Conservation (phyloP, 64 coral and sea anemone genomes). For the Pocillopora verrucosa region DNA sequence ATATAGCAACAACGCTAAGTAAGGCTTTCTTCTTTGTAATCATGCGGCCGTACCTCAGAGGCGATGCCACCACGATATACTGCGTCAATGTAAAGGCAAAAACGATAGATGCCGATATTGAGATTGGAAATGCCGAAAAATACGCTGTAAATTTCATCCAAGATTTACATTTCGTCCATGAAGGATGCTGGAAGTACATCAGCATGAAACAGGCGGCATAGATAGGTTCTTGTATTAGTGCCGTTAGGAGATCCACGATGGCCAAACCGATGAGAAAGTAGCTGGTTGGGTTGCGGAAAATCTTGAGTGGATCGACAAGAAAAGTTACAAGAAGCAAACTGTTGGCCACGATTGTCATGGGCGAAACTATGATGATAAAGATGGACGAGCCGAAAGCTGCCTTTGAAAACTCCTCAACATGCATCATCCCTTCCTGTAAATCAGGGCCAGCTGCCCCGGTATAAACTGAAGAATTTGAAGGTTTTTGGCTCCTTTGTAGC, state of each 20-base stretch:
- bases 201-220: background rate
- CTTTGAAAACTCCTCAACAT: background rate
- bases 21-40: background rate
- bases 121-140: background rate
- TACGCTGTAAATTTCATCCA: background rate
- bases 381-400: constrained; percentile 1
- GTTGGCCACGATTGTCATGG: constrained; percentile 35
- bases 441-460: background rate
- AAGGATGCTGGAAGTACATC: background rate
- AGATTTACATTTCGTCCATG: background rate
- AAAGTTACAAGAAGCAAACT: constrained; percentile 42
- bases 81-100: constrained; percentile 23
- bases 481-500: background rate
- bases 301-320: constrained; percentile 29
- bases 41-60: constrained; percentile 21
- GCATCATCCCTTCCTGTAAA: background rate
- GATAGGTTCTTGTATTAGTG: constrained; percentile 24
- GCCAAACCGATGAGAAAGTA: constrained; percentile 62
- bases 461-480: background rate
- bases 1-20: background rate
- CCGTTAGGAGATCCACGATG: constrained; percentile 56
- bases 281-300: constrained; percentile 55
- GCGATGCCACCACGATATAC: constrained; percentile 21
- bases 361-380: constrained; percentile 22
- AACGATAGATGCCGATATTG: constrained; percentile 14